Conservation (phyloP, 2,113 vertebrate genomes). For the Mohoua ochrocephala region DNA sequence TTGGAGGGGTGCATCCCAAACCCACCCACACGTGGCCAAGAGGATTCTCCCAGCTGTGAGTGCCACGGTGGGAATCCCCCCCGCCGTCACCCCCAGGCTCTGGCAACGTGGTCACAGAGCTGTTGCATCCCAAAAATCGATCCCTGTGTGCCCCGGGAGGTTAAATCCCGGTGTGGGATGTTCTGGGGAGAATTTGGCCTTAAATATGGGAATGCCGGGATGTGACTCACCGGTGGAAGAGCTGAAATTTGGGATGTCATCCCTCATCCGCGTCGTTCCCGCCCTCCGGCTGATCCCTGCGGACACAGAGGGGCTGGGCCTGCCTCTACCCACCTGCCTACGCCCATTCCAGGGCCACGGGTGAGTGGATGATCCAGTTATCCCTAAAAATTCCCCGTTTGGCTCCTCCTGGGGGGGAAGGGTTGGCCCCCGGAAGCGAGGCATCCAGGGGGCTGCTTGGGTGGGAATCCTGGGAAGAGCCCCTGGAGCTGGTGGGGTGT, state of each 20-base stretch:
- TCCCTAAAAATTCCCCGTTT: background rate
- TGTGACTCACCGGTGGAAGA: fast-evolving
- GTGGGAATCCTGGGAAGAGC: background rate
- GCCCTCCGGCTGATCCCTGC: fast-evolving
- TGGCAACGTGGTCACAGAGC: fast-evolving
- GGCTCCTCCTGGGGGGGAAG: background rate
- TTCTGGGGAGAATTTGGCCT: background rate
- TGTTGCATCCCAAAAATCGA: background rate
- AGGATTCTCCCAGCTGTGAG: background rate
- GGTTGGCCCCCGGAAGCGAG: background rate
- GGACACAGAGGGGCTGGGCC: background rate
- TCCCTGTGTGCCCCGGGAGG: background rate
- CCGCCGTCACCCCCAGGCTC: no score
- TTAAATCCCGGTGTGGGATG: background rate
- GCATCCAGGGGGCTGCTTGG: background rate
- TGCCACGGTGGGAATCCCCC: background rate
- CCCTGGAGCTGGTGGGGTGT: background rate
- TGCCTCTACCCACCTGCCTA: background rate
- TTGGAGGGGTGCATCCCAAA: background rate
- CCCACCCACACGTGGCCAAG: background rate
- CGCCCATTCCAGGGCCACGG: background rate
- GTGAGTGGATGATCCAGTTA: background rate
- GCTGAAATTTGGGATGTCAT: background rate
- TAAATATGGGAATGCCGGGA: fast-evolving
- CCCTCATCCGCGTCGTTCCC: fast-evolving